These are phyloP conservation scores for Calyptomena viridis DNA, from an alignment of 2,113 vertebrate genomes.

Conservation along the genomic window DNA sequence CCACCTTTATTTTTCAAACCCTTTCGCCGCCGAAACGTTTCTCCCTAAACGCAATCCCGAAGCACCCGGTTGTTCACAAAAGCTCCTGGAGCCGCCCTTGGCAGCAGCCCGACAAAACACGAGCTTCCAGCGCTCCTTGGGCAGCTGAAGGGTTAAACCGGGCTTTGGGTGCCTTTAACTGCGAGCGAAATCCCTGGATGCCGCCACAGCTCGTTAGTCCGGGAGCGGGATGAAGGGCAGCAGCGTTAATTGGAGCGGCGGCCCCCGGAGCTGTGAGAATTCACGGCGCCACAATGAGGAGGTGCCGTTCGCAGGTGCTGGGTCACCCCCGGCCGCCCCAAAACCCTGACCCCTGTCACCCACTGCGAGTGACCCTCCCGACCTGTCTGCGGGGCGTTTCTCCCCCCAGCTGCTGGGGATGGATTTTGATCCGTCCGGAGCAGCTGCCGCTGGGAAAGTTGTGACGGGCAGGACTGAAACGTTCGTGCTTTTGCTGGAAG, in stretches of 20 bases:
- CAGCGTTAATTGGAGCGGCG: background rate
- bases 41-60: background rate
- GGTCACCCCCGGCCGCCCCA: background rate
- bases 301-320: background rate
- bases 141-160: background rate
- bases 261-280: background rate
- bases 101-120: fast-evolving
- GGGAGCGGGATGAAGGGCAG: background rate
- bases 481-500: background rate
- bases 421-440: fast-evolving
- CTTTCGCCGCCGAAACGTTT: background rate
- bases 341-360: background rate
- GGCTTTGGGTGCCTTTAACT: background rate
- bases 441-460: background rate
- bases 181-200: fast-evolving
- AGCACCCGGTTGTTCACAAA: background rate
- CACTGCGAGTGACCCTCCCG: background rate
- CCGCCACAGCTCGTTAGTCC: background rate
- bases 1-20: background rate
- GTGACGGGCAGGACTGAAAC: fast-evolving
- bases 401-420: background rate
- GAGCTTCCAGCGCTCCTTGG: background rate
- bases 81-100: background rate
- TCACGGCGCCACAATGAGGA: background rate
- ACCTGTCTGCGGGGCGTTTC: fast-evolving